A percentile compares a stretch with the other conserved stretches of the same genome.
Evolutionary conservation across 2,888 invertebrate genomes (phyloP).

Genomic region (Morpho deidamia): DNA sequence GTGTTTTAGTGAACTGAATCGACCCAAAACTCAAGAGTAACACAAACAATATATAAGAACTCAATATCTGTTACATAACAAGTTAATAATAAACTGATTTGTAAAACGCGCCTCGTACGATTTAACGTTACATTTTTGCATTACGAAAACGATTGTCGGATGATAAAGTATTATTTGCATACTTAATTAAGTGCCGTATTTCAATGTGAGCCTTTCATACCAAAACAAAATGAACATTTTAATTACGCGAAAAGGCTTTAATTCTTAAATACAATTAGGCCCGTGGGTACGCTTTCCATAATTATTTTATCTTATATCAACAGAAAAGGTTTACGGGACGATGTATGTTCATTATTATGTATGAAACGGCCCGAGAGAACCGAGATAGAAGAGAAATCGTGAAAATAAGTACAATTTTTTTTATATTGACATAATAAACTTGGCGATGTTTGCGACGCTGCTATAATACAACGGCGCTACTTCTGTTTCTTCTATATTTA

Average conservation of each 20-base stretch:
- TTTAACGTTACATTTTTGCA: neutral
- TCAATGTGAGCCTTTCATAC: conserved; percentile 11
- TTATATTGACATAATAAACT: neutral
- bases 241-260: conserved; percentile 11
- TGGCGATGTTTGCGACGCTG: too few species aligned
- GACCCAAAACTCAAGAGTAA: too few species aligned
- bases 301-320: conserved; percentile 14
- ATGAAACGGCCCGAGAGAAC: neutral
- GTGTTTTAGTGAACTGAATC: too few species aligned
- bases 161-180: conserved; percentile 10
- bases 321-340: conserved; percentile 6
- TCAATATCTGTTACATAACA: too few species aligned
- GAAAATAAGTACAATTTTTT: neutral
- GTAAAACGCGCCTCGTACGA: neutral
- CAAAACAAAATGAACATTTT: conserved; percentile 11
- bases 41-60: too few species aligned
- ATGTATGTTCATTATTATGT: conserved; percentile 3
- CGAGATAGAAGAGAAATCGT: neutral
- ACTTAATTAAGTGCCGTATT: conserved; percentile 14
- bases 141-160: conserved; percentile 2
- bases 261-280: conserved; percentile 16
- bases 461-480: too few species aligned
- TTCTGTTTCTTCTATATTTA: too few species aligned
- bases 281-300: conserved; percentile 13
- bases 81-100: too few species aligned